A percentile compares a stretch with the other conserved stretches of the same genome.
Conservation (phyloP, 1,140 invertebrate genomes). For the Battus philenor region DNA sequence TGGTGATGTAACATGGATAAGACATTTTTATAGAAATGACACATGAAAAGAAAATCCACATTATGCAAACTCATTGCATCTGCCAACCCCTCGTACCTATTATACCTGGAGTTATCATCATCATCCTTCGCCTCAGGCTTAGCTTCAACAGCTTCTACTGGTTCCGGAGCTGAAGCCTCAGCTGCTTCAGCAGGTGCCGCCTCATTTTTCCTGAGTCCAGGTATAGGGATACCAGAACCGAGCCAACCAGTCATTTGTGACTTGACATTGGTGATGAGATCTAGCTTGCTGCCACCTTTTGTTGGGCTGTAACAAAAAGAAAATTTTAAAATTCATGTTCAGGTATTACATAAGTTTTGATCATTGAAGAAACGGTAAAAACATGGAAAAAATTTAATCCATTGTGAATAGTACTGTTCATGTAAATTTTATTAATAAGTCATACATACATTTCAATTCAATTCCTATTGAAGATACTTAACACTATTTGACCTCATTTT, state of each 20-base stretch:
- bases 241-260: slow-evolving; percentile 88
- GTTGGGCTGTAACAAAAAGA: slow-evolving; percentile 76
- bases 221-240: slow-evolving; percentile 82
- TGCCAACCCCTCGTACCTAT: slow-evolving; percentile 78
- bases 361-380: neutral
- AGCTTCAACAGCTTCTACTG: slow-evolving; percentile 66
- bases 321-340: too few species aligned
- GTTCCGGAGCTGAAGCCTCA: slow-evolving; percentile 69
- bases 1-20: neutral
- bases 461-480: neutral
- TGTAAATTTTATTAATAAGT: too few species aligned
- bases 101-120: slow-evolving; percentile 89
- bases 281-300: slow-evolving; percentile 82
- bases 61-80: slow-evolving; percentile 62
- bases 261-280: slow-evolving; percentile 89
- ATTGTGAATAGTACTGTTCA: too few species aligned
- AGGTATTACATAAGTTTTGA: neutral
- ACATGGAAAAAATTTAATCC: neutral
- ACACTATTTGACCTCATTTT: too few species aligned
- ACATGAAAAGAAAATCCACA: slow-evolving; percentile 30
- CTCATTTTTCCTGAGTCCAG: slow-evolving; percentile 80
- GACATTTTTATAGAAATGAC: slow-evolving; percentile 28
- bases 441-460: too few species aligned
- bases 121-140: slow-evolving; percentile 81
- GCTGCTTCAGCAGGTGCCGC: slow-evolving; percentile 58